phyloP scores from a whole-genome alignment of 2,113 vertebrate species.

The Notarius lentiginosus region DNA sequence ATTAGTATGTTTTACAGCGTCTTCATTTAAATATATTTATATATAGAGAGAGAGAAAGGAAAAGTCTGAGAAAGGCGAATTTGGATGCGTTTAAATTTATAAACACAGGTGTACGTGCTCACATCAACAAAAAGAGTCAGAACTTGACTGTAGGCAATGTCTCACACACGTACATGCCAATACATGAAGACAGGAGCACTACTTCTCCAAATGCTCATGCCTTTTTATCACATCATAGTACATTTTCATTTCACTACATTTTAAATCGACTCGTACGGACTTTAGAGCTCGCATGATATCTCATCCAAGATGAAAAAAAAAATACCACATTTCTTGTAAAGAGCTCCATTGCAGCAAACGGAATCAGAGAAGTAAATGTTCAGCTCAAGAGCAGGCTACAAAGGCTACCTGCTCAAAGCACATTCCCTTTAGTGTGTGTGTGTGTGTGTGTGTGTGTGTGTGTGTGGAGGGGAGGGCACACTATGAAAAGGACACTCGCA shows the following conservation, averaged over 20 bases:
- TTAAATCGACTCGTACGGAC: neutral
- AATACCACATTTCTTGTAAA: neutral
- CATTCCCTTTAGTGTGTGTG: constrained; percentile 1
- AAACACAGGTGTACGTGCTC: constrained; percentile 76
- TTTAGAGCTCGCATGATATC: neutral
- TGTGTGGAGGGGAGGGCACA: neutral
- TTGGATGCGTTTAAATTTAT: constrained; percentile 74
- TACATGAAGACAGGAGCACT: constrained; percentile 63
- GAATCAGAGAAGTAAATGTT: neutral
- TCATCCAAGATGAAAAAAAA: neutral
- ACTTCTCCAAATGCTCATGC: neutral
- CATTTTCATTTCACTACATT: neutral
- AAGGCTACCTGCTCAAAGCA: constrained; percentile 8
- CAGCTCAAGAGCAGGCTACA: constrained; percentile 13
- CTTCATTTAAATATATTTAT: too few species aligned
- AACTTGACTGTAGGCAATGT: constrained; percentile 39
- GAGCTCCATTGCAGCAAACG: neutral
- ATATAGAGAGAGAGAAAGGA: neutral
- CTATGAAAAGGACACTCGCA: constrained; percentile 29
- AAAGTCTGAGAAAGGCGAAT: too few species aligned
- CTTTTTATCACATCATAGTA: too few species aligned
- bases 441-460: constrained; percentile 6
- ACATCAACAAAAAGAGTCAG: constrained; percentile 6
- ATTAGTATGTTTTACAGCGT: neutral
- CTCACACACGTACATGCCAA: constrained; percentile 47